phyloP scores from a whole-genome alignment of 2,797 vertebrate genomes.

The Spea hammondii region DNA sequence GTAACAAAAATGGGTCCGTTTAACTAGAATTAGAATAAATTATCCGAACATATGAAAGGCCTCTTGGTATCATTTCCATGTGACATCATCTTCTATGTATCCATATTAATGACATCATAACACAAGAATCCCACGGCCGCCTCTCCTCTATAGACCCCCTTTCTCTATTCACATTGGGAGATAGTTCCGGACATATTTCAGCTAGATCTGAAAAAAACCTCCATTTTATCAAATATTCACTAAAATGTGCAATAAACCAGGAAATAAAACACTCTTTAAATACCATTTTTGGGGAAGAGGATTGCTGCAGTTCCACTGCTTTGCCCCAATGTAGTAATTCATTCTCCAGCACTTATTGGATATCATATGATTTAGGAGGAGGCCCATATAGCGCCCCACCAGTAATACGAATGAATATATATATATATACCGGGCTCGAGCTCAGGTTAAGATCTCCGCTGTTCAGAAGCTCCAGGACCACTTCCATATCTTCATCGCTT shows the following conservation, averaged over 20 bases:
- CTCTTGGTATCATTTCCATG: background rate
- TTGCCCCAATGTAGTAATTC: no score
- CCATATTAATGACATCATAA: background rate
- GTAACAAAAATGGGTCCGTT: no score
- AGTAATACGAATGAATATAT: background rate
- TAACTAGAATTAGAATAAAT: background rate
- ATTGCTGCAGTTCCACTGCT: no score
- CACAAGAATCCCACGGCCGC: conserved; percentile 17
- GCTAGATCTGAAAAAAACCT: no score
- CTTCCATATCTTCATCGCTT: conserved; percentile 85
- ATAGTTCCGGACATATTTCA: no score
- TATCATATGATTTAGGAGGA: no score
- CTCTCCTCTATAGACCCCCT: background rate
- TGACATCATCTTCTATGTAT: conserved; percentile 22
- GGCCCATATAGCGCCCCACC: no score
- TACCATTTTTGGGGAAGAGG: no score
- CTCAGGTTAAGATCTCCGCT: conserved; percentile 85
- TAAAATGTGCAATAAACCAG: no score
- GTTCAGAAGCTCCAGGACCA: conserved; percentile 83
- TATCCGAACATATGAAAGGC: background rate
- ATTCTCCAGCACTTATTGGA: no score
- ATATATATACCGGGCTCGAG: conserved; percentile 81
- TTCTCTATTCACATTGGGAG: background rate
- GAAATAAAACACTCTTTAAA: no score
- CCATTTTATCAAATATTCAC: no score